Base-by-base conservation (phyloP, 1,140 invertebrate species). In the Zaprionus ghesquierei region DNA sequence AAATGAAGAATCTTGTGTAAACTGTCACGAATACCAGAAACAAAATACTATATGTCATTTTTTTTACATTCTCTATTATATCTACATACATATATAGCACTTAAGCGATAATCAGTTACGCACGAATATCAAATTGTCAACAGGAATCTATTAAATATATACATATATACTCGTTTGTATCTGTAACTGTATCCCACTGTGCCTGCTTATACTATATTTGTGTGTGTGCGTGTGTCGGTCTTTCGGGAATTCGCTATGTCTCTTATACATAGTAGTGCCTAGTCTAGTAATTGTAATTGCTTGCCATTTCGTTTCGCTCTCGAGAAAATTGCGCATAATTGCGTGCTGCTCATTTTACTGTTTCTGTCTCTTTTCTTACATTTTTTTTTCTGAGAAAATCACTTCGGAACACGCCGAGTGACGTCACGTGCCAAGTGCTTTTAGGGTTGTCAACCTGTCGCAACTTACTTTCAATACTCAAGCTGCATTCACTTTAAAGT, bases 81-180 rank as follows among this genome's bases (percentile, higher is more conserved):
- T 55, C 31, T 50, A n/a, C n/a, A n/a, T n/a, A n/a, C n/a, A n/a
- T n/a, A 49, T 69, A 56, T 75, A 79, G 75, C 75, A 82, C 75
- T 53, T 75, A 81, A 80, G 77, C 61, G 61, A 66, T 73, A 51
- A 64, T 79, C 76, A 58, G 72, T 60, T 64, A 59, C 61, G 82
- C 80, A 73, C 73, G 41, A 69, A 77, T 74, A 53, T 76, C 22
- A 73, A 79, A 84, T 68, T 81, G 70, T 81, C 63, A 63, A 81
- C 81, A 78, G 63, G 64, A 81, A 82, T 78, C 75, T 71, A 87
- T 86, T 50, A 79, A 87, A 75, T 69, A 58, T 69, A 63, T 63
- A 58, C 63, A 63, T 63, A 66, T 66, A 46, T 69, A 44, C 44
- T 59, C 50, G 38, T 53, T 50, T 51, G 44, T 46, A 31, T 66